Evolutionary conservation across 2,797 vertebrate genomes (phyloP).

Genomic region (Mormyrops boulengeri): DNA sequence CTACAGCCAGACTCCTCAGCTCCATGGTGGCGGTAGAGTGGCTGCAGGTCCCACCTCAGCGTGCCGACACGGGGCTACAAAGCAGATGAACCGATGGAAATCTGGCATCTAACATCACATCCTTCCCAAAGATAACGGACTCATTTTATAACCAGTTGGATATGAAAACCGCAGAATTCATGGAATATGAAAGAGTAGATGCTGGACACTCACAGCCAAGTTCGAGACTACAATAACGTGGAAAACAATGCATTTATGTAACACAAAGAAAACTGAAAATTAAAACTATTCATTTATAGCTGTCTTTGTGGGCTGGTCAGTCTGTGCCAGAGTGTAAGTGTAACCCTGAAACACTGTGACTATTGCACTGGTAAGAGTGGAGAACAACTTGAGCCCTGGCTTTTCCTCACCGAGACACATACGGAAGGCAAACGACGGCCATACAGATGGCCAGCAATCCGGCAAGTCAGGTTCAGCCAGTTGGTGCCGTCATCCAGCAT

Average conservation of each 20-base stretch:
- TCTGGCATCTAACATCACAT: background rate
- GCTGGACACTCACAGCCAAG: background rate
- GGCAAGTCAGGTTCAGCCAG: background rate
- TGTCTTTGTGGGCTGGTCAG: background rate
- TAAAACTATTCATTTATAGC: background rate
- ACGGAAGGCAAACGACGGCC: background rate
- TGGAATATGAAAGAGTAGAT: background rate
- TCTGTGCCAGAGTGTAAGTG: background rate
- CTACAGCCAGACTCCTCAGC: conserved; percentile 37
- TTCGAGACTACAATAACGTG: background rate
- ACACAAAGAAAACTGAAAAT: background rate
- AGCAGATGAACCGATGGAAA: background rate
- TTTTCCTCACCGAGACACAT: background rate
- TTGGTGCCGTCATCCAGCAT: background rate
- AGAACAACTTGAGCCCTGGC: background rate
- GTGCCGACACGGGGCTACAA: background rate
- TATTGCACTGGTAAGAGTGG: background rate
- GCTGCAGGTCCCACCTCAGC: background rate
- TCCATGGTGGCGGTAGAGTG: conserved; percentile 18
- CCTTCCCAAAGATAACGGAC: background rate
- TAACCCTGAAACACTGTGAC: background rate
- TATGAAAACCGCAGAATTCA: background rate
- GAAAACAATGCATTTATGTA: background rate
- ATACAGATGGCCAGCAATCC: background rate
- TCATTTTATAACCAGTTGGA: background rate